phyloP scores from a whole-genome alignment of 2,888 invertebrate genomes.

The Physocephala rufipes region DNA sequence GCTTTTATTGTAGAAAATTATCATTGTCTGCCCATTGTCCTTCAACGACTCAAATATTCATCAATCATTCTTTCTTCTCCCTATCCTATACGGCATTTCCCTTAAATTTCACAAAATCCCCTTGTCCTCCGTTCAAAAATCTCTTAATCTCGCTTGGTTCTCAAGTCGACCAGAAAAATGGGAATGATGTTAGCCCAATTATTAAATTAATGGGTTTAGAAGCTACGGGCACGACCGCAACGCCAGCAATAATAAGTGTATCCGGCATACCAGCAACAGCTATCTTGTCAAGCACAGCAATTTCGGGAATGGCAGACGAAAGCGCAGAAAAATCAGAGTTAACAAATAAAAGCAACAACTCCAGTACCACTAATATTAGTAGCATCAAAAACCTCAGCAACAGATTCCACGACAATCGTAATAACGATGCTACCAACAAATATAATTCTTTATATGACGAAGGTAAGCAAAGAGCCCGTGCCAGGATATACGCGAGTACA shows the following conservation, averaged over 20 bases:
- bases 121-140: constrained; percentile 34
- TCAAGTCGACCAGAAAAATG: constrained; percentile 56
- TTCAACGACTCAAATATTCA: too few species aligned
- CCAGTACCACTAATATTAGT: constrained; percentile 31
- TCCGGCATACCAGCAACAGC: constrained; percentile 38
- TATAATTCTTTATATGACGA: constrained; percentile 21
- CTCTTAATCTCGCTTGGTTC: constrained; percentile 3
- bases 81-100: too few species aligned
- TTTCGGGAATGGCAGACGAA: not conserved
- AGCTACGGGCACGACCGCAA: constrained; percentile 44
- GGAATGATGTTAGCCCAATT: constrained; percentile 59
- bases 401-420: constrained; percentile 59
- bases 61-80: constrained; percentile 17
- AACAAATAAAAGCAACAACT: constrained; percentile 12
- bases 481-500: not conserved
- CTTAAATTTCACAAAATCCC: constrained; percentile 25
- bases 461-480: constrained; percentile 20
- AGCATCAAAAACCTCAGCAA: constrained; percentile 46
- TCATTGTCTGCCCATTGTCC: constrained; percentile 1
- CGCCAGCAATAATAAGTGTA: constrained; percentile 43
- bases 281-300: constrained; percentile 48
- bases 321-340: constrained; percentile 25
- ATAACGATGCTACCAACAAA: constrained; percentile 51
- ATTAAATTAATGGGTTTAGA: constrained; percentile 58
- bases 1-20: constrained; percentile 24